Evolutionary conservation across 2,113 vertebrate species (phyloP).

Genomic region (Tiliqua scincoides): DNA sequence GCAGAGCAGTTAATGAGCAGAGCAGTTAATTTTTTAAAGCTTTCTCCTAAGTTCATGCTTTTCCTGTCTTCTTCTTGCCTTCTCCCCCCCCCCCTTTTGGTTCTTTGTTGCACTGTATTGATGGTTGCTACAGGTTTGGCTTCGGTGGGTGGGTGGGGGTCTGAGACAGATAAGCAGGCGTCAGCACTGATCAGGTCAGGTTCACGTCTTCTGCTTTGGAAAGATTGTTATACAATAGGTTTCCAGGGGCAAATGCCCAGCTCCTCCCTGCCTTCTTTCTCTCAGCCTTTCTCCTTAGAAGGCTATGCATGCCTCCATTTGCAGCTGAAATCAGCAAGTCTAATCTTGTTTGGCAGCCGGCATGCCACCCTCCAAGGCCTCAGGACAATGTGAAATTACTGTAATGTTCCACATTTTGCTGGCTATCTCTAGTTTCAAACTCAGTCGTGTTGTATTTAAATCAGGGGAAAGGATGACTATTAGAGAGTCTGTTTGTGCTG

Average conservation of each 20-base stretch:
- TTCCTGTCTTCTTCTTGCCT: no score
- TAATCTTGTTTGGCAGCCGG: neutral
- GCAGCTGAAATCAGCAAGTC: slow-evolving; percentile 2
- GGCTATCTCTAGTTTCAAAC: slow-evolving; percentile 4
- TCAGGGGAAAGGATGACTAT: neutral
- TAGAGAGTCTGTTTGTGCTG: neutral
- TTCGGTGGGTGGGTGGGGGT: no score
- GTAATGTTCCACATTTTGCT: slow-evolving; percentile 28
- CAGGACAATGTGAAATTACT: slow-evolving; percentile 13
- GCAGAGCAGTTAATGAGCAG: no score
- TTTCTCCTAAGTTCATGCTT: no score
- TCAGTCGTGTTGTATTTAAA: neutral
- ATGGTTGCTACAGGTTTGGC: no score
- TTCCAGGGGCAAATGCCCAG: neutral
- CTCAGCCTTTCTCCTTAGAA: slow-evolving; percentile 23
- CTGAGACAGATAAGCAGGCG: no score
- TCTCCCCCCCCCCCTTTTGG: no score
- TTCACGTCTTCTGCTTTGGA: neutral
- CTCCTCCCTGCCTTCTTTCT: neutral
- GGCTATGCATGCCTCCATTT: neutral
- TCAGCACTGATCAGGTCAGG: neutral
- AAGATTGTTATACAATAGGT: neutral
- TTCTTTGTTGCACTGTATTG: no score
- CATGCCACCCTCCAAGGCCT: neutral
- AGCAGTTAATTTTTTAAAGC: no score